Conservation (phyloP, 2,888 invertebrate genomes). For the Anodontia alba region DNA sequence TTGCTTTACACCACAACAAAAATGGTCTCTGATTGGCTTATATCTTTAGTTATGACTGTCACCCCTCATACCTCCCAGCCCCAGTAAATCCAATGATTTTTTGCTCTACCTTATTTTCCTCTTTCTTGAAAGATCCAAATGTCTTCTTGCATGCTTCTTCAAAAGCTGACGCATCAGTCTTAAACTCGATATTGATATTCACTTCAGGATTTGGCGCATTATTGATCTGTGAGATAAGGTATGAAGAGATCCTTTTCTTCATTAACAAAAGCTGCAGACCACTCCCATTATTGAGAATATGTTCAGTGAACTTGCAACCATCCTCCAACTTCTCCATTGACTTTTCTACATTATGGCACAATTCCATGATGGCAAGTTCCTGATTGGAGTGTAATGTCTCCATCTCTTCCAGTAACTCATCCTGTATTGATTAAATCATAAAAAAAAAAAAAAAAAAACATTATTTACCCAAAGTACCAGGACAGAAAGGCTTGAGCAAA, state of each 20-base stretch:
- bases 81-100: no score
- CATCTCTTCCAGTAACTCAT: slow-evolving; percentile 87
- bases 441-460: no score
- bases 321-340: slow-evolving; percentile 94
- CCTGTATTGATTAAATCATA: no score
- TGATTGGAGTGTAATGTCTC: slow-evolving; percentile 90
- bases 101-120: slow-evolving; percentile 71
- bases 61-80: no score
- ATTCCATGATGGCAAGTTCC: slow-evolving; percentile 95
- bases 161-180: slow-evolving; percentile 92
- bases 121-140: slow-evolving; percentile 80
- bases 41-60: no score
- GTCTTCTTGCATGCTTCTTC: slow-evolving; percentile 88
- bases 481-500: no score
- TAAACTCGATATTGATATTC: slow-evolving; percentile 90
- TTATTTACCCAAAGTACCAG: no score
- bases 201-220: slow-evolving; percentile 93
- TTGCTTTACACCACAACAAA: no score
- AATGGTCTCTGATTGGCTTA: no score
- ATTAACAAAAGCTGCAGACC: slow-evolving; percentile 89
- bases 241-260: slow-evolving; percentile 91
- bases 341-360: slow-evolving; percentile 92
- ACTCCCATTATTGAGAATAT: slow-evolving; percentile 93
- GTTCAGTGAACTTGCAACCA: slow-evolving; percentile 93
- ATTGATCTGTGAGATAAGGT: slow-evolving; percentile 91